Evolutionary conservation across 2,797 vertebrate species (phyloP), one percentile per base, ranked within the genome.

Genomic region (Myotis vivesi): DNA sequence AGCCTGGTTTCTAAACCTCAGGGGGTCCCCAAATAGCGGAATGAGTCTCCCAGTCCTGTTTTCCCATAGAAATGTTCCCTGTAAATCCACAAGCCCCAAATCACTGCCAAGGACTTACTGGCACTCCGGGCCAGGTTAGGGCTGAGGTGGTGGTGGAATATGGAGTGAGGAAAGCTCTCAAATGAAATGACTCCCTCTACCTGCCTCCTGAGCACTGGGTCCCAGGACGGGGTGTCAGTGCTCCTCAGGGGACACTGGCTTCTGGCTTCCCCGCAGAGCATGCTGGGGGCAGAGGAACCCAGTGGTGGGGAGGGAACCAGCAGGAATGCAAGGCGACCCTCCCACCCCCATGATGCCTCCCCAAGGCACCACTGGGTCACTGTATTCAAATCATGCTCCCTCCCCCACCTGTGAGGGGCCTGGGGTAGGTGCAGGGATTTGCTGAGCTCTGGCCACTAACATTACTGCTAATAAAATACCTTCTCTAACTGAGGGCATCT

Each of bases 201-300:
- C 38, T 5, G 12, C 36, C 36, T 59, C 8, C 1, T 16, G 44
- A 30, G 44, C 49, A 41, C 77, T 0, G 5, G 69, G 9, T 36
- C 41, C 30, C 17, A 1, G n/a, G 77, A 76, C 75, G 57, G 36
- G 33, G 4, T 16, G n/a, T 30, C 1, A 2, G 10, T 6, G 23
- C 17, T 73, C 3, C 12, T 30, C 77, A 20, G 22, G 20, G 4
- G 0, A 1, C 4, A 0, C 64, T 36, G 13, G 22, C n/a, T 71
- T 66, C 44, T 25, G 10, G 30, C 44, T 71, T 72, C 44, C 0
- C 0, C 73, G 41, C 8, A 19, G 2, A 91, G 53, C 15, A 22
- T 33, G 22, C 81, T 23, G 13, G 41, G 25, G 68, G 38, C 22
- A 55, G 53, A 59, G n/a, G 87, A 23, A 84, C 8, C 30, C 33